Evolutionary conservation across 2,797 vertebrate species (phyloP), one percentile per base, ranked within the genome.

Genomic region (Apogon hyalosoma): DNA sequence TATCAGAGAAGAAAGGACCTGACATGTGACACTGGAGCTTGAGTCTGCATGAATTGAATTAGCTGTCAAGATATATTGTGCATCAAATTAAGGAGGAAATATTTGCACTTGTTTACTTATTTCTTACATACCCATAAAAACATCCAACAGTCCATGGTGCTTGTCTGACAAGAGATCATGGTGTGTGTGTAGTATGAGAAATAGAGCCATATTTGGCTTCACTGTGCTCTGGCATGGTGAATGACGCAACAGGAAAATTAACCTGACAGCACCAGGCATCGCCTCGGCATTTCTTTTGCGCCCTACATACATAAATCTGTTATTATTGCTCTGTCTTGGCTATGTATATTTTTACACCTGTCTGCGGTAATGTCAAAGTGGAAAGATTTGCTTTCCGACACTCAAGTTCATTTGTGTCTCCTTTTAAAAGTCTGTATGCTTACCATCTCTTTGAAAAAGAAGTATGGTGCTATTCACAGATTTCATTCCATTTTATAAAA

Each of bases 271-370:
- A 88, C 40, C 81, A 87, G 87, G 81, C 85, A 75, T 66, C 79
- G 67, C 85, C 85, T 82, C 61, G 45, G 84, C 85, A 42, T 87
- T 82, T 86, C 89, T 84, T 88, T 89, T 78, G 88, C 80, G 88
- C 86, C 92, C 91, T 85, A 92, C 91, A 92, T 93, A 88, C 91
- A 93, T 90, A 93, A 92, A 92, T 91, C 87, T 81, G 76, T 86
- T 86, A 78, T 89, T 89, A 90, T 79, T 75, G 73, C 87, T 71
- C 72, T 67, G 64, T 78, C 79, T 87, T 82, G 63, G 82, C 75
- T 56, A 79, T 87, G 75, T 88, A 63, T 93, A 92, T 92, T 93
- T 93, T 90, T 92, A 90, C 89, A 90, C 91, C 88, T 90, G 88
- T 84, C 84, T 90, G 81, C 71, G 47, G 82, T 90, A 80, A 89